Base-by-base conservation (phyloP, 2,797 vertebrate species). In the Xenentodon cancila region DNA sequence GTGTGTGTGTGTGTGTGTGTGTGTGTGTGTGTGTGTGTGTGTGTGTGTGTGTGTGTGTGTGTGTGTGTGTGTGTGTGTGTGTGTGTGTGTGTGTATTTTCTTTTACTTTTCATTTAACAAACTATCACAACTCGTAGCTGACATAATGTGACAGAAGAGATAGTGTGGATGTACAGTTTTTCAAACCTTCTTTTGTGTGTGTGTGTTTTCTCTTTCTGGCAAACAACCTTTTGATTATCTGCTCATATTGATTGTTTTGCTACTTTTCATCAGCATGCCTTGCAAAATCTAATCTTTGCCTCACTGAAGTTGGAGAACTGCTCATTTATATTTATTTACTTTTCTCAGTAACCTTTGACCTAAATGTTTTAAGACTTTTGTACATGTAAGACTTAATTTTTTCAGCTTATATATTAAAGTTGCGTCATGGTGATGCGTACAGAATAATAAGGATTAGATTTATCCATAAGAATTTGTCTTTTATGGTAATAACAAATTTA, bases 351-450 rank as follows among this genome's bases (percentile, higher is more conserved):
- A 82, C 85, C 69, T 42, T 82, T 87, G 53, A 84, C 81, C 84
- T 68, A 71, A 78, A 80, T 85, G 48, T 63, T 19, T 40, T 22
- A 77, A 83, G 79, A 85, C 85, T 89, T 89, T 88, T n/a, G 80
- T 69, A 73, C 81, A 68, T 17, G 7, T 45, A 42, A 59, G 68
- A 82, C 73, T 25, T 25, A 25, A 25, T 81, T 79, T 49, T 48
- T 18, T 59, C 66, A 73, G 20, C n/a, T 64, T 17, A 75, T 78
- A 44, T 77, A 66, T 69, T 53, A 63, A 75, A 78, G 68, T 17
- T 67, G 68, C 81, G 50, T 43, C 60, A 57, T 69, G 19, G 56
- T 48, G 47, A 76, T 57, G 45, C 19, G 72, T 60, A 13, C 60
- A 51, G 83, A 84, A 77, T 80, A 87, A 88, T 34, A 80, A 7